These are phyloP conservation scores for Perizoma affinitatum DNA, from an alignment of 2,888 invertebrate genomes.

Conservation along the genomic window DNA sequence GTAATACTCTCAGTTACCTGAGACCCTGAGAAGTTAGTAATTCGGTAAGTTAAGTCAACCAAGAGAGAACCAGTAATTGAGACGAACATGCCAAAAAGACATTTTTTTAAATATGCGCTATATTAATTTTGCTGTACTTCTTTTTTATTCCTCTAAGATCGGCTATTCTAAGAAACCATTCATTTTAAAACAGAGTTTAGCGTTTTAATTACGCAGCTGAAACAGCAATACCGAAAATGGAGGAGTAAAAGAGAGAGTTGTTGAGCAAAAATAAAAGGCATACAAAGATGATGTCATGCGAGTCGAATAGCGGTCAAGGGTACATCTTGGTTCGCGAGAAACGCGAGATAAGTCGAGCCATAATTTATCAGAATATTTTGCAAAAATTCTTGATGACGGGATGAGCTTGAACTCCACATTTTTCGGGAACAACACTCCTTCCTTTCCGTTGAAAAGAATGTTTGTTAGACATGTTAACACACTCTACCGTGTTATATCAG, in stretches of 20 bases:
- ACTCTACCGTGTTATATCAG: no score
- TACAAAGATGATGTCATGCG: conserved; percentile 72
- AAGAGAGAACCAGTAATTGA: no score
- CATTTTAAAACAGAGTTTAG: conserved; percentile 15
- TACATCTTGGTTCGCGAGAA: conserved; percentile 50
- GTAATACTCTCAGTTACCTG: no score
- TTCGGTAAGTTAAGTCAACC: no score
- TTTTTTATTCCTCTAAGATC: neutral
- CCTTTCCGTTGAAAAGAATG: no score
- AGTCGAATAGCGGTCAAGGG: conserved; percentile 78
- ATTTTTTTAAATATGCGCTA: no score
- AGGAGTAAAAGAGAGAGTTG: conserved; percentile 29
- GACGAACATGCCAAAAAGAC: no score
- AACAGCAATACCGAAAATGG: conserved; percentile 22
- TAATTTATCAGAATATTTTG: conserved; percentile 19
- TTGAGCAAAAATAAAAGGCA: conserved; percentile 30
- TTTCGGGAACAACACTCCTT: no score
- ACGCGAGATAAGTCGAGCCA: conserved; percentile 35
- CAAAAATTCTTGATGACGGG: conserved; percentile 12
- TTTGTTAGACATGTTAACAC: no score
- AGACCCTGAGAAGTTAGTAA: no score
- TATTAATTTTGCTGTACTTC: no score
- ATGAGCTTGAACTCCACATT: neutral
- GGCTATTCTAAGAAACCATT: conserved; percentile 16
- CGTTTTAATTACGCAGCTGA: conserved; percentile 21